phyloP scores from a whole-genome alignment of 2,113 vertebrate genomes.

The Glaucidium brasilianum region DNA sequence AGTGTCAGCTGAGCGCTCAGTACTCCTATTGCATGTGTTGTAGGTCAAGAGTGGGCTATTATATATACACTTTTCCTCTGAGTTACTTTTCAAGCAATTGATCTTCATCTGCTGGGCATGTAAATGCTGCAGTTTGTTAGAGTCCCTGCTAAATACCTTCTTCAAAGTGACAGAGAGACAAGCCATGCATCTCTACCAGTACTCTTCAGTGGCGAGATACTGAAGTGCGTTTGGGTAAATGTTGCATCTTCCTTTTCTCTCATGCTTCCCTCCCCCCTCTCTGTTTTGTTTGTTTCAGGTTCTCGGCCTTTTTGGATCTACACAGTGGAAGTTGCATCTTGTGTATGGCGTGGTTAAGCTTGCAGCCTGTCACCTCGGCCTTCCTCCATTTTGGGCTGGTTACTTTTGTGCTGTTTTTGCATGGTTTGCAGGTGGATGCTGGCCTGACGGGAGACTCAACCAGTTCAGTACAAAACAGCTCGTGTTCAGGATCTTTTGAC shows the following conservation, averaged over 20 bases:
- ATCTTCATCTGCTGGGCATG: not conserved
- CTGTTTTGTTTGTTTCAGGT: slow-evolving; percentile 73
- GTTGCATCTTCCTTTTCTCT: slow-evolving; percentile 49
- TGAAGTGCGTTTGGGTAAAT: slow-evolving; percentile 38
- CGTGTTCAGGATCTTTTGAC: slow-evolving; percentile 85
- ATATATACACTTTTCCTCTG: not conserved
- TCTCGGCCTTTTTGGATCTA: slow-evolving; percentile 64
- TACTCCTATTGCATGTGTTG: not conserved
- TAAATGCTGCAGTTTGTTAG: slow-evolving; percentile 25
- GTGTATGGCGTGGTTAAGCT: slow-evolving; percentile 97
- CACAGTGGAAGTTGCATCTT: slow-evolving; percentile 71
- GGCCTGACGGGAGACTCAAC: slow-evolving; percentile 79
- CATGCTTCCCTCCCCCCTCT: slow-evolving; percentile 69
- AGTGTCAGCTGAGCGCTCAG: not conserved
- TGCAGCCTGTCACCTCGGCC: slow-evolving; percentile 85
- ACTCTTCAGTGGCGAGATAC: slow-evolving; percentile 16
- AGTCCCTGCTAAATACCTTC: slow-evolving; percentile 32
- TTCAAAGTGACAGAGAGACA: slow-evolving; percentile 65
- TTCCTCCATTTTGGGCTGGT: slow-evolving; percentile 94
- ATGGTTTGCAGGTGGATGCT: slow-evolving; percentile 87
- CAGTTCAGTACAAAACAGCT: slow-evolving; percentile 79
- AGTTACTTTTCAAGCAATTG: not conserved
- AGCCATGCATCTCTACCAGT: slow-evolving; percentile 35
- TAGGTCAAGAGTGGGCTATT: not conserved
- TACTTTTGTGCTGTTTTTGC: slow-evolving; percentile 83